phyloP scores from a whole-genome alignment of 1,140 invertebrate species.

The Dreissena rostriformis region DNA sequence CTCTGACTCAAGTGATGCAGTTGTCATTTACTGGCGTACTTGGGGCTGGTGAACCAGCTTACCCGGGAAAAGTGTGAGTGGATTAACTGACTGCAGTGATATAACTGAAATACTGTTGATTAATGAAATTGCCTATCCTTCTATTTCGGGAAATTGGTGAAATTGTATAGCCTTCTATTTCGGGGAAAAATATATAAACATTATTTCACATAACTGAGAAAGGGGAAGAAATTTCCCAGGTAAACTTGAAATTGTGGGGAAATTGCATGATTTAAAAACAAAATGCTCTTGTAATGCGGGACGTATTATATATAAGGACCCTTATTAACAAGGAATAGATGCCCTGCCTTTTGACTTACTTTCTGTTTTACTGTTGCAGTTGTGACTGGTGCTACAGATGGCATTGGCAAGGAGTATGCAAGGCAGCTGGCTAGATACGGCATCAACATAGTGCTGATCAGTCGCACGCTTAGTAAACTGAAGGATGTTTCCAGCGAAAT shows the following conservation, averaged over 20 bases:
- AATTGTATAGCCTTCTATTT: too few relatives aligned
- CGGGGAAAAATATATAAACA: too few relatives aligned
- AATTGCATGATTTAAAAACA: not conserved
- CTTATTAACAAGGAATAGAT: not conserved
- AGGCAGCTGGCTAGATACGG: conserved; percentile 90
- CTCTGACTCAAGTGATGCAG: too few relatives aligned
- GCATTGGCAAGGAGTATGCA: conserved; percentile 95
- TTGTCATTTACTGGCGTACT: too few relatives aligned
- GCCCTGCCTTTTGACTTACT: not conserved
- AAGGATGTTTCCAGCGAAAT: conserved; percentile 91
- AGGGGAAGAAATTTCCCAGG: not conserved
- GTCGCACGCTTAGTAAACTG: conserved; percentile 91
- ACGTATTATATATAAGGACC: not conserved
- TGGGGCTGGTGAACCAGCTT: too few relatives aligned
- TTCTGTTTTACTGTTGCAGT: conserved; percentile 83
- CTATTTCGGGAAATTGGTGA: too few relatives aligned
- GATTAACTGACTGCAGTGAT: too few relatives aligned
- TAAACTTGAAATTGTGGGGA: not conserved
- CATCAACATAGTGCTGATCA: conserved; percentile 94
- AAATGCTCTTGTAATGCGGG: not conserved
- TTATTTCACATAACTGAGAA: too few relatives aligned
- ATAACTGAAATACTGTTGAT: too few relatives aligned
- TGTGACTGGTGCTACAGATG: conserved; percentile 95
- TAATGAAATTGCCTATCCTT: too few relatives aligned
- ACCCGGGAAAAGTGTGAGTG: too few relatives aligned